Evolutionary conservation across 2,113 vertebrate species (phyloP).

Genomic region (Lamprotornis superbus): DNA sequence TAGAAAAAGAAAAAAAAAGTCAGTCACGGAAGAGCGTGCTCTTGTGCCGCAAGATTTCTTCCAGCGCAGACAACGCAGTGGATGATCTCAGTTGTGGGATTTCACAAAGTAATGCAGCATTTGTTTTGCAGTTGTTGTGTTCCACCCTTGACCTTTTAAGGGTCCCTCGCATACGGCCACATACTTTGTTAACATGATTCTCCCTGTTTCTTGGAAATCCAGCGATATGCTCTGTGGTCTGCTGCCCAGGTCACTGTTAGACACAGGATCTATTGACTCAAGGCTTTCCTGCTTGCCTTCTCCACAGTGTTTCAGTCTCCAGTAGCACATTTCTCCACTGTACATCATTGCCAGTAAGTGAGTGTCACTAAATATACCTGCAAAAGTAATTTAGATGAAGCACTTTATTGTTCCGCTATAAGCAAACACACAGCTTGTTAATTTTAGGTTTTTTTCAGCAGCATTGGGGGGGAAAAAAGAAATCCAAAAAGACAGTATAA

Average conservation of each 20-base stretch:
- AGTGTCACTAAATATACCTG: slow-evolving; percentile 88
- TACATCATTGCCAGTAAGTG: slow-evolving; percentile 92
- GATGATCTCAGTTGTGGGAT: not conserved
- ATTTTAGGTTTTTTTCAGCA: not conserved
- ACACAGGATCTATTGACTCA: not conserved
- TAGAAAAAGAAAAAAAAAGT: not conserved
- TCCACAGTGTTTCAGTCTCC: slow-evolving; percentile 86
- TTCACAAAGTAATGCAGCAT: slow-evolving; percentile 85
- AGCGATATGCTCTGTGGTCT: slow-evolving; percentile 69
- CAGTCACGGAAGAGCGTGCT: accelerated
- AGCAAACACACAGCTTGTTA: not conserved
- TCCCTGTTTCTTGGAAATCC: slow-evolving; percentile 91
- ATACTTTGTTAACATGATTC: slow-evolving; percentile 87
- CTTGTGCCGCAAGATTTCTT: not conserved
- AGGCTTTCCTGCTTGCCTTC: slow-evolving; percentile 23
- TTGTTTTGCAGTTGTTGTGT: slow-evolving; percentile 88
- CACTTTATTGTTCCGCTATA: not conserved
- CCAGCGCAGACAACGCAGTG: not conserved
- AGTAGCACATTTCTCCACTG: slow-evolving; percentile 97
- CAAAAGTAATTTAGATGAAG: slow-evolving; percentile 16
- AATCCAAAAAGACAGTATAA: not conserved
- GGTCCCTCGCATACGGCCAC: slow-evolving; percentile 89
- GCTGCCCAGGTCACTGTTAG: not conserved
- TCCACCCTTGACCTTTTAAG: slow-evolving; percentile 90
- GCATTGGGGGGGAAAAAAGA: not conserved